Conservation (phyloP, 2,888 invertebrate genomes). For the Mesorhabditis sp. region DNA sequence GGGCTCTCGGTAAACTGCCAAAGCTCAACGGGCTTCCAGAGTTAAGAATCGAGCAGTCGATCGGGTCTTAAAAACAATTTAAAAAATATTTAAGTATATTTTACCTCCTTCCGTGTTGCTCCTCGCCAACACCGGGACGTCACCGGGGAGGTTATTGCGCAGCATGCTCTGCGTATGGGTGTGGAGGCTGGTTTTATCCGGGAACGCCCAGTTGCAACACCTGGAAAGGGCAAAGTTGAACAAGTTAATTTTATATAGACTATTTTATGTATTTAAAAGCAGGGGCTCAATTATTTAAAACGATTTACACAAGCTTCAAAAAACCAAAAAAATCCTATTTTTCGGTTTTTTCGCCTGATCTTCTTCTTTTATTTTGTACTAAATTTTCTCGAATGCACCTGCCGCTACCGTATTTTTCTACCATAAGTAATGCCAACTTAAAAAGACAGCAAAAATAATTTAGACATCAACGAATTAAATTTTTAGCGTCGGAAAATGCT, state of each 20-base stretch:
- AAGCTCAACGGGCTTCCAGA: neutral
- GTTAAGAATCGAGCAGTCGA: neutral
- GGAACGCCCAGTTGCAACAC: conserved; percentile 58
- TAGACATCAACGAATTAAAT: too few species aligned
- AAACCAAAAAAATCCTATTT: too few species aligned
- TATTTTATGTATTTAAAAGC: neutral
- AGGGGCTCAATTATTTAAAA: neutral
- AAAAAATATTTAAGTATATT: neutral
- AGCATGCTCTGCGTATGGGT: conserved; percentile 52
- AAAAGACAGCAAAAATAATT: too few species aligned
- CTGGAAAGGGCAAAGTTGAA: conserved; percentile 8
- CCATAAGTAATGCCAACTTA: too few species aligned
- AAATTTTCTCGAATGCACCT: too few species aligned
- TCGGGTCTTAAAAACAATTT: conserved; percentile 6
- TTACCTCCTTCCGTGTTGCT: conserved; percentile 42
- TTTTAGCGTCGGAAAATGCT: too few species aligned
- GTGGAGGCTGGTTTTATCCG: conserved; percentile 53
- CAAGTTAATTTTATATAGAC: neutral
- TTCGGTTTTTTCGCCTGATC: too few species aligned
- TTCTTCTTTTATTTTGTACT: too few species aligned
- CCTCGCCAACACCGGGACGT: conserved; percentile 47
- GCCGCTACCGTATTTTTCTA: too few species aligned
- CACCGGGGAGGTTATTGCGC: conserved; percentile 44
- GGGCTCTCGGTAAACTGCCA: neutral
- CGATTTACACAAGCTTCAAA: neutral